Evolutionary conservation across 2,797 vertebrate genomes (phyloP).

Genomic region (Echiichthys vipera): DNA sequence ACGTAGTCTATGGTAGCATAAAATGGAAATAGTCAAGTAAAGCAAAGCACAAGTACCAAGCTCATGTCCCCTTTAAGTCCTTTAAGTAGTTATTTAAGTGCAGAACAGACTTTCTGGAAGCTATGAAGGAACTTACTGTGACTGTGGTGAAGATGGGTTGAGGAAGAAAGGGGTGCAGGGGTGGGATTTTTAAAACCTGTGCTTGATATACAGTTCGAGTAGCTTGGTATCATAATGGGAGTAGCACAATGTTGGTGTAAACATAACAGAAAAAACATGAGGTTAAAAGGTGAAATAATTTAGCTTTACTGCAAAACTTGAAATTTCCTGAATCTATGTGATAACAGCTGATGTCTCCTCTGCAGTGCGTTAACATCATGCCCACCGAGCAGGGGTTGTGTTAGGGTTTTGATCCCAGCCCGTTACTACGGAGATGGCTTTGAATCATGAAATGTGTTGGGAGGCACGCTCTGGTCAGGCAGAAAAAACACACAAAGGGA

Average conservation of each 20-base stretch:
- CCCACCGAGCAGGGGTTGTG: constrained; percentile 88
- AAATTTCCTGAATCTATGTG: constrained; percentile 78
- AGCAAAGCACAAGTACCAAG: too few relatives aligned
- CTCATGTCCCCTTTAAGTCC: too few relatives aligned
- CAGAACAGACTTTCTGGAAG: not conserved
- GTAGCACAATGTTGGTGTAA: too few relatives aligned
- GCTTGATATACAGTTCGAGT: not conserved
- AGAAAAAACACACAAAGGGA: constrained; percentile 25
- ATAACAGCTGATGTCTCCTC: constrained; percentile 83
- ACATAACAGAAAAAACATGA: not conserved
- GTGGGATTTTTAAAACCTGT: not conserved
- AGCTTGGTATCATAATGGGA: not conserved
- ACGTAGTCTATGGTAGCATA: too few relatives aligned
- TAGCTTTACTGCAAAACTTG: not conserved
- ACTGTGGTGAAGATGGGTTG: not conserved
- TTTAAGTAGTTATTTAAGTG: not conserved
- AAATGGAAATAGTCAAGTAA: too few relatives aligned
- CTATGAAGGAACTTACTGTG: not conserved
- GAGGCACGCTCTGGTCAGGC: constrained; percentile 86
- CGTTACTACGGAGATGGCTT: constrained; percentile 87
- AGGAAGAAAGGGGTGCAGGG: not conserved
- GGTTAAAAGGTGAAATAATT: not conserved
- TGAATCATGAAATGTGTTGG: constrained; percentile 92
- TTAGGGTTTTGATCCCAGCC: constrained; percentile 90
- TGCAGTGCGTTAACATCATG: constrained; percentile 86